Evolutionary conservation across 1,140 invertebrate species (phyloP).

Genomic region (Sinonovacula constricta): DNA sequence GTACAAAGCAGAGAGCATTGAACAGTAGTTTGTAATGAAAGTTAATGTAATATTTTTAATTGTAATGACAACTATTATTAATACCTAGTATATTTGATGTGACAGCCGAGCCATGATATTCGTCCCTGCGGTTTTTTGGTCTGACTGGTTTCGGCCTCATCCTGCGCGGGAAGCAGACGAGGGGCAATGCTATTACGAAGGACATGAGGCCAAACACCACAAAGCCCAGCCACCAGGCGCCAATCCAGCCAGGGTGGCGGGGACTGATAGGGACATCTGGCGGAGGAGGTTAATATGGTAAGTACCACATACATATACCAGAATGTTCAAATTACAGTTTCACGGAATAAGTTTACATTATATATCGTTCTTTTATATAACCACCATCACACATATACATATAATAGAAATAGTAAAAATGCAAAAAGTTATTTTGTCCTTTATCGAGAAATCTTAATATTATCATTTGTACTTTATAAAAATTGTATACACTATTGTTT

Average conservation of each 20-base stretch:
- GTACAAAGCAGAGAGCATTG: neutral
- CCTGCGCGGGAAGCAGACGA: conserved; percentile 79
- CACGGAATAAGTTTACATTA: too few relatives aligned
- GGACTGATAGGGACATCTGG: conserved; percentile 51
- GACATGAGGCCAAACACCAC: conserved; percentile 69
- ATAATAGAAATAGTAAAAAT: too few relatives aligned
- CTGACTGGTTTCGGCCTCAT: neutral
- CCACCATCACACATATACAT: too few relatives aligned
- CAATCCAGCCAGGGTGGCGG: conserved; percentile 79
- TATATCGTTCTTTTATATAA: too few relatives aligned
- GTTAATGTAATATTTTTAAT: neutral
- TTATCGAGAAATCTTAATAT: too few relatives aligned
- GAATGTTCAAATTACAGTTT: too few relatives aligned
- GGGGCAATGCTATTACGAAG: conserved; percentile 76
- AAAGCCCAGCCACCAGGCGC: conserved; percentile 81
- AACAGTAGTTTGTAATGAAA: neutral
- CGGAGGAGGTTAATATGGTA: too few relatives aligned
- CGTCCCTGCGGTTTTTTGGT: neutral
- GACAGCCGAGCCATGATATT: too few relatives aligned
- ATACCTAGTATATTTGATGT: neutral
- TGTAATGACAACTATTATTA: neutral
- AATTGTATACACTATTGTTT: too few relatives aligned
- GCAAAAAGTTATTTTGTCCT: too few relatives aligned
- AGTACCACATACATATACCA: too few relatives aligned
- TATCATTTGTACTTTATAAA: too few relatives aligned